Conservation (phyloP, 2,888 invertebrate species). For the Pycnomerus fuliginosus region DNA sequence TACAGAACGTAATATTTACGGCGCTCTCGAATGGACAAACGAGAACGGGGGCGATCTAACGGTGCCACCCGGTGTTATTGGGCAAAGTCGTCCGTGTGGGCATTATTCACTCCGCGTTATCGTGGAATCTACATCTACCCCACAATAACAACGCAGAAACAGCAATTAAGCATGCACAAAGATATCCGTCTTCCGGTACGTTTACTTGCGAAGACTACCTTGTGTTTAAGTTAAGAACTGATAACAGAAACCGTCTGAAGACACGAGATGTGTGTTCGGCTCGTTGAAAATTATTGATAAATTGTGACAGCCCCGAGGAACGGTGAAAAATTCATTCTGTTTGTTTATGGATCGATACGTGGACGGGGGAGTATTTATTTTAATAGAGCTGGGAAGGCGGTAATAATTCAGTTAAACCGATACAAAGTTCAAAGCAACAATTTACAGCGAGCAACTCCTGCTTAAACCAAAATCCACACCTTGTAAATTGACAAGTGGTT, state of each 20-base stretch:
- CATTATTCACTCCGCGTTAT: conserved; percentile 45
- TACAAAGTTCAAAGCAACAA: conserved; percentile 39
- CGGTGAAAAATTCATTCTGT: too few species aligned
- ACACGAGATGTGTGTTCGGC: too few species aligned
- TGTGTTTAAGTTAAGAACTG: conserved; percentile 44
- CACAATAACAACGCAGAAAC: conserved; percentile 43
- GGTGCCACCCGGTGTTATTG: conserved; percentile 34
- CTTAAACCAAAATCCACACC: conserved; percentile 41
- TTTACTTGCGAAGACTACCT: conserved; percentile 50
- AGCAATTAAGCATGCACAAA: conserved; percentile 52
- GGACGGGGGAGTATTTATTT: conserved; percentile 19
- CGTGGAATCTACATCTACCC: conserved; percentile 40
- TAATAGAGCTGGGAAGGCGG: conserved; percentile 15
- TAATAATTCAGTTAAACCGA: conserved; percentile 24
- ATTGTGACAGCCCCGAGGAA: neutral
- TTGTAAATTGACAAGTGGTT: conserved; percentile 46
- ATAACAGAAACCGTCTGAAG: conserved; percentile 39
- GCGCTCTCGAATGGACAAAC: too few species aligned
- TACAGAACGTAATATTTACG: too few species aligned
- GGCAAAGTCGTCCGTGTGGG: conserved; percentile 39
- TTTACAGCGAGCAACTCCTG: conserved; percentile 33
- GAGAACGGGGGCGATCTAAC: too few species aligned
- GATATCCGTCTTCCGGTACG: conserved; percentile 52
- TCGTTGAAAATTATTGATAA: too few species aligned
- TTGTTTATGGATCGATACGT: too few species aligned